Percentiles rank a stretch among this genome's conserved stretches.
These are phyloP conservation scores for Serrognathus titanus DNA, from an alignment of 2,888 invertebrate genomes.

Conservation along the genomic window DNA sequence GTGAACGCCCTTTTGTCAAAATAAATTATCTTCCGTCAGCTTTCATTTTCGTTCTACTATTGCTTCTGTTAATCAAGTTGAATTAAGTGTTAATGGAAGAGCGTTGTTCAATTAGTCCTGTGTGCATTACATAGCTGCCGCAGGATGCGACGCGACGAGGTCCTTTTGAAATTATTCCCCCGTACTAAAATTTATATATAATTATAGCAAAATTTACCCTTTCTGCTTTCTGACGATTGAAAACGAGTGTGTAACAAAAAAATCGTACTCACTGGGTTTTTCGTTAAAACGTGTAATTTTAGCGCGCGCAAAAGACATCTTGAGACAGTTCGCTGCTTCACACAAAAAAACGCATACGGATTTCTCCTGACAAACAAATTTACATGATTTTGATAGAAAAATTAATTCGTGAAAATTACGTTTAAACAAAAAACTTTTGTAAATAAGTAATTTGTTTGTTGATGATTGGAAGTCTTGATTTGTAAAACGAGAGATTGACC, in stretches of 20 bases:
- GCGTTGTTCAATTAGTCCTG: slow-evolving; percentile 8
- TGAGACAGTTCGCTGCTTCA: slow-evolving; percentile 16
- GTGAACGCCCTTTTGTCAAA: no score
- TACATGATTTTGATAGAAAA: slow-evolving; percentile 31
- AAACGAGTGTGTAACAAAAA: no score
- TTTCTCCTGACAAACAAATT: slow-evolving; percentile 26
- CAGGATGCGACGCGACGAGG: no score
- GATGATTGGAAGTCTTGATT: slow-evolving; percentile 17
- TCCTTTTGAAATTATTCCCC: no score
- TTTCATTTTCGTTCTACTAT: no score
- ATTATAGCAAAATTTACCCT: no score
- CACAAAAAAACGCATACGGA: slow-evolving; percentile 25
- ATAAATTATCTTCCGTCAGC: no score
- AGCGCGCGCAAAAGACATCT: slow-evolving; percentile 28
- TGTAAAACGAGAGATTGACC: neutral
- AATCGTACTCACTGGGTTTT: slow-evolving; percentile 18
- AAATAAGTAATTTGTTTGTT: slow-evolving; percentile 17
- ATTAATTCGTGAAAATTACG: slow-evolving; percentile 19
- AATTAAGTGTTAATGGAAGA: slow-evolving; percentile 16
- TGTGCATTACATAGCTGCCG: neutral
- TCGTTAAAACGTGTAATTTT: slow-evolving; percentile 25
- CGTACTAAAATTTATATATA: no score
- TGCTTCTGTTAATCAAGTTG: slow-evolving; percentile 2
- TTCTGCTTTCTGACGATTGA: no score
- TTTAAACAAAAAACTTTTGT: slow-evolving; percentile 25